Evolutionary conservation across 2,888 invertebrate species (phyloP).

Genomic region (Acanthosepion pharaonis): DNA sequence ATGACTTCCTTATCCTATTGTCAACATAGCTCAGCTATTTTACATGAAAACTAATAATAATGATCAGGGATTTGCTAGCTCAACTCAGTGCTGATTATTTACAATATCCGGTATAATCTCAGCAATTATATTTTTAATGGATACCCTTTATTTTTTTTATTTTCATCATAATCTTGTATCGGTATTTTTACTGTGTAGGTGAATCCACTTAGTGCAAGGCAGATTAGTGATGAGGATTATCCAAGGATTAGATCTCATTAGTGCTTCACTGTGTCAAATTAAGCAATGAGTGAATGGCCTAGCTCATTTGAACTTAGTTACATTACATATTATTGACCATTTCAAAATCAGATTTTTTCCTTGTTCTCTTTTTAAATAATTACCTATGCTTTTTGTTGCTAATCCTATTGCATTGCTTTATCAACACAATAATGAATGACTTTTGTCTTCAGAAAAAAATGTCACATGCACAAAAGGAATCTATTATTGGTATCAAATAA

Average conservation of each 20-base stretch:
- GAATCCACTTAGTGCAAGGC: conserved; percentile 44
- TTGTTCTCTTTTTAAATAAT: conserved; percentile 1
- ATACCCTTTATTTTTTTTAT: neutral
- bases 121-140: conserved; percentile 44
- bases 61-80: neutral
- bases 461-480: conserved; percentile 22
- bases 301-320: conserved; percentile 33
- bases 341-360: conserved; percentile 6
- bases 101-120: neutral
- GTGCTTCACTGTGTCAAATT: conserved; percentile 41
- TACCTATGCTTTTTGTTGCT: neutral
- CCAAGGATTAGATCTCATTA: conserved; percentile 43
- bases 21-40: neutral
- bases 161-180: conserved; percentile 44
- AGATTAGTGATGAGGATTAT: conserved; percentile 43
- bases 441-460: neutral
- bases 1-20: conserved; percentile 4
- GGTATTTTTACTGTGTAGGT: conserved; percentile 46
- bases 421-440: conserved; percentile 1
- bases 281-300: conserved; percentile 40
- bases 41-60: neutral
- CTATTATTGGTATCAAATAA: neutral
- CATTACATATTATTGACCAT: conserved; percentile 35
- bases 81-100: conserved; percentile 38
- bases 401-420: conserved; percentile 13